phyloP scores from a whole-genome alignment of 2,888 invertebrate genomes.

The Drosophila monieri region DNA sequence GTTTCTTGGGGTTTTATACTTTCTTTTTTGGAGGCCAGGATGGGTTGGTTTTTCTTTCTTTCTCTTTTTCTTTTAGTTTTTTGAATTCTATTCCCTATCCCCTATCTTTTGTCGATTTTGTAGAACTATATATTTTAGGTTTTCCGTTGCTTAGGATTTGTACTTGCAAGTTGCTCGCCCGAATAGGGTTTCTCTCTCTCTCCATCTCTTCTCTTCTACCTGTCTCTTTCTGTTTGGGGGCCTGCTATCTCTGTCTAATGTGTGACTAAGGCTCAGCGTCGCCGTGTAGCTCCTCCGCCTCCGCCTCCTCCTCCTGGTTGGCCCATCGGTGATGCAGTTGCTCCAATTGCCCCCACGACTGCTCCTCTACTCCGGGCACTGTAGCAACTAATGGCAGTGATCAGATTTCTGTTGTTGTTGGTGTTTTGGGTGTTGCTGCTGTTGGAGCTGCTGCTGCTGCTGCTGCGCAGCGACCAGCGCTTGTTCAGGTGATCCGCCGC shows the following conservation, averaged over 20 bases:
- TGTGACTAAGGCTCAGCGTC: neutral
- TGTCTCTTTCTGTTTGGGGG: neutral
- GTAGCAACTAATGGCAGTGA: slow-evolving; percentile 61
- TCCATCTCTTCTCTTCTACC: neutral
- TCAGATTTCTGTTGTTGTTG: slow-evolving; percentile 28
- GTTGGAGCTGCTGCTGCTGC: slow-evolving; percentile 34
- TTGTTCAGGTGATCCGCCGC: slow-evolving; percentile 59
- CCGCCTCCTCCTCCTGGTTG: slow-evolving; percentile 12
- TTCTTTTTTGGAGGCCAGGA: neutral
- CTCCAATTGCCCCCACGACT: slow-evolving; percentile 37
- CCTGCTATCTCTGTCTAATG: neutral
- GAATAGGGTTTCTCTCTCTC: neutral
- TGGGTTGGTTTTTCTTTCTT: neutral
- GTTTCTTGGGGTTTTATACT: neutral
- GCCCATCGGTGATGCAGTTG: neutral
- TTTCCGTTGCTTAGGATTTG: slow-evolving; percentile 43
- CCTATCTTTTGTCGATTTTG: slow-evolving; percentile 6
- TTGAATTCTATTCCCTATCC: neutral
- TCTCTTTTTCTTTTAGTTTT: neutral
- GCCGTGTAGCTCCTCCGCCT: neutral
- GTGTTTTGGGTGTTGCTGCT: slow-evolving; percentile 16
- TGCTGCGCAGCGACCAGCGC: slow-evolving; percentile 68
- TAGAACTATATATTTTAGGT: slow-evolving; percentile 21
- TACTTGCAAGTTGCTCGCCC: slow-evolving; percentile 45
- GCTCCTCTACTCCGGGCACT: slow-evolving; percentile 32